Percentiles rank a stretch among this genome's conserved stretches.
These are phyloP conservation scores for Hartigia nigra DNA, from an alignment of 2,888 invertebrate species.

Conservation along the genomic window DNA sequence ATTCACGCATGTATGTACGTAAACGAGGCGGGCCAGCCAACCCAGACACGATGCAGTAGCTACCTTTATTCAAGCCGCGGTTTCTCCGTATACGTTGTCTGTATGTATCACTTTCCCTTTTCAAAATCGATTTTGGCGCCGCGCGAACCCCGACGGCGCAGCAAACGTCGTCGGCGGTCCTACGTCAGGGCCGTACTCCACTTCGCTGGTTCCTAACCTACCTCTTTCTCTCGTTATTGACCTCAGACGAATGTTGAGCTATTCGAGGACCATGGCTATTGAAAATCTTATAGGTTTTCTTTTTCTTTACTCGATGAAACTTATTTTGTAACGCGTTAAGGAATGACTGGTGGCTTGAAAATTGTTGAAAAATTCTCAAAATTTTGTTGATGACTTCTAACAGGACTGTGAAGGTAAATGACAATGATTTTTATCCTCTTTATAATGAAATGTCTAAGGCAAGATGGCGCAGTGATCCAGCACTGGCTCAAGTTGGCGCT, in stretches of 20 bases:
- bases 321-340: neutral
- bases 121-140: slow-evolving; percentile 59
- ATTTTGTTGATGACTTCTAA: neutral
- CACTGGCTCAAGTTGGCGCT: neutral
- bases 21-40: slow-evolving; percentile 19
- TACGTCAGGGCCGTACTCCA: slow-evolving; percentile 28
- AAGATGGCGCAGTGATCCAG: neutral
- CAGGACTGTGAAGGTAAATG: neutral
- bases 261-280: too few relatives aligned
- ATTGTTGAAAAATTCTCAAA: too few relatives aligned
- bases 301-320: neutral
- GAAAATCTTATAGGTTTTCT: slow-evolving; percentile 11
- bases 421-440: neutral
- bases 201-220: slow-evolving; percentile 22
- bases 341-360: too few relatives aligned
- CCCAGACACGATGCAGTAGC: slow-evolving; percentile 23
- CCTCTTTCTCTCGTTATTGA: slow-evolving; percentile 20
- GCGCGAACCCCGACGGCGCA: slow-evolving; percentile 36
- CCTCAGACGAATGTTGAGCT: neutral
- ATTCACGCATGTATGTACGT: neutral
- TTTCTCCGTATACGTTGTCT: slow-evolving; percentile 34
- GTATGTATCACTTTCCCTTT: slow-evolving; percentile 59
- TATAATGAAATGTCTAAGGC: neutral
- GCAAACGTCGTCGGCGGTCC: slow-evolving; percentile 42
- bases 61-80: slow-evolving; percentile 32